Base-by-base conservation (phyloP, 1,140 invertebrate species). In the Harpegnathos saltator region DNA sequence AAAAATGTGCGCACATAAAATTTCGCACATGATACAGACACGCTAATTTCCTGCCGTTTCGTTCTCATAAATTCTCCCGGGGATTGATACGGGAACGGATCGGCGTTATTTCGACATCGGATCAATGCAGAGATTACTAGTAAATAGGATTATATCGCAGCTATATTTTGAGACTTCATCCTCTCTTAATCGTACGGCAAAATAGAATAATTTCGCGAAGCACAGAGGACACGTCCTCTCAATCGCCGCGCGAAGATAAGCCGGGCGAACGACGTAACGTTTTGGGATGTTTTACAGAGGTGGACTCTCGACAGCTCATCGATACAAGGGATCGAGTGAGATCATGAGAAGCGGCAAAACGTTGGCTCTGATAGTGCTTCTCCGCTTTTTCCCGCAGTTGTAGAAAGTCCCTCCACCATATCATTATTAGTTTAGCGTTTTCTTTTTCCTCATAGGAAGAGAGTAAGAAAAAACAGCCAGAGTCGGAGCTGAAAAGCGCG, bases 371-470 rank as follows among this genome's bases (percentile, higher is more conserved):
- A 62, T 69, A 17, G 44, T 83, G 22, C 59, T 56, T 12, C 19
- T 24, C 66, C 71, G 77, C 44, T 83, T 87, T 86, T 83, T 26
- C 24, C 22, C 54, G 24, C n/a, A 82, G 72, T 68, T 85, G 54
- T 69, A 58, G 54, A 87, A 86, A 84, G 81, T 87, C 80, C 62
- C 58, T 69, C 72, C 73, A 29, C 66, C 72, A 84, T 87, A 87
- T 86, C 85, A 87, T 87, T 87, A 87, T 87, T 87, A 87, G 80
- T 87, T 87, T 86, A 86, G 85, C 74, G 38, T 15, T 24, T 38
- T 3, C 29, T 56, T n/a, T 7, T 29, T 38, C 14, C 61, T 44
- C 58, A 33, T 44, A 9, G 9, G 54, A 66, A 58, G 48, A 44
- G 26, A 24, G 22, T 14, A 29, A 14, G 29, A 54, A 71, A 15